Conservation (phyloP, 2,113 vertebrate species). For the Phainopepla nitens region DNA sequence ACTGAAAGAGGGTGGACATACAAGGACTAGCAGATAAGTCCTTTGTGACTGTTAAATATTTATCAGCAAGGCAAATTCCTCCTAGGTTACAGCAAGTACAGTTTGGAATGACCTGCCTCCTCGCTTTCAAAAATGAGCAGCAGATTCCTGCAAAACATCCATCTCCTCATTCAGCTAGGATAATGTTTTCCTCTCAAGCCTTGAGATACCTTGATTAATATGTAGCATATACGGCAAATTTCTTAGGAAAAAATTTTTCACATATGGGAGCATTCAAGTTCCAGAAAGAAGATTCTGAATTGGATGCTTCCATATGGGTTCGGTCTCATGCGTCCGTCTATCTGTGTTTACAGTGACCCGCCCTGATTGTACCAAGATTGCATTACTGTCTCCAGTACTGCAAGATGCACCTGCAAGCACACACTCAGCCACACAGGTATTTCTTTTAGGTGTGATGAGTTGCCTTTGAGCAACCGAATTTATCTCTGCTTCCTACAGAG, state of each 20-base stretch:
- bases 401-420: not conserved
- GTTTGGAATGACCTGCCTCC: conserved; percentile 24
- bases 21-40: conserved; percentile 1
- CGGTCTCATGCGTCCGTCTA: not conserved
- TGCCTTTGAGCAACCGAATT: not conserved
- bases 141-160: not conserved
- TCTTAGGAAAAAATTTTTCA: not conserved
- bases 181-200: not conserved
- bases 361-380: not conserved
- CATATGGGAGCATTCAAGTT: not conserved
- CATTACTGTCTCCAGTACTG: not conserved
- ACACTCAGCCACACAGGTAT: not conserved
- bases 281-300: not conserved
- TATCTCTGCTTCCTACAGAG: conserved; percentile 21
- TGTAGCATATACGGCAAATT: not conserved
- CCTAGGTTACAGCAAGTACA: conserved; percentile 42
- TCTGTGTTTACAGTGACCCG: not conserved
- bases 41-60: conserved; percentile 38
- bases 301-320: not conserved
- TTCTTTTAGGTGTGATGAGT: not conserved
- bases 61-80: conserved; percentile 39
- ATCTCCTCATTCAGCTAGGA: not conserved
- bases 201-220: not conserved
- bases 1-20: conserved; percentile 2
- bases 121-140: not conserved